phyloP scores from a whole-genome alignment of 2,888 invertebrate genomes.

The Torymus tubicola region DNA sequence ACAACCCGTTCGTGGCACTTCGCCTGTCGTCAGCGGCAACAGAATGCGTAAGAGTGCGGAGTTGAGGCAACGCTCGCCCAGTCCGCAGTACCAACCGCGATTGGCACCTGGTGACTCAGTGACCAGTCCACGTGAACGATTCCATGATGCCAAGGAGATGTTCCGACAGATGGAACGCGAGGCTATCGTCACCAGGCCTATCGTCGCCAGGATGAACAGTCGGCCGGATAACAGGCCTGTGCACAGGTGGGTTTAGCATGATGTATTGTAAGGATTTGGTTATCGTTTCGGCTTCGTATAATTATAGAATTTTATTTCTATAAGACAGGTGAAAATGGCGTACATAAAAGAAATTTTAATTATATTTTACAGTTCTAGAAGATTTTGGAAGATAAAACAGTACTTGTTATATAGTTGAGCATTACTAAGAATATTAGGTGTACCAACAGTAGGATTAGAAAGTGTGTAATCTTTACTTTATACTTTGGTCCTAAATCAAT shows the following conservation, averaged over 20 bases:
- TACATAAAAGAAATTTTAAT: too few species aligned
- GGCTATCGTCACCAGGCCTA: conserved; percentile 65
- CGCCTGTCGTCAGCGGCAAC: conserved; percentile 65
- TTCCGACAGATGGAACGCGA: conserved; percentile 88
- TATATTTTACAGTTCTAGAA: too few species aligned
- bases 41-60: conserved; percentile 78
- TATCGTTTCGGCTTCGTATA: too few species aligned
- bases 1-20: conserved; percentile 67
- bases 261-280: too few species aligned
- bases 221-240: conserved; percentile 34
- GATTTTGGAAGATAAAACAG: too few species aligned
- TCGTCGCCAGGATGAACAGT: conserved; percentile 66
- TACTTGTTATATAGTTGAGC: too few species aligned
- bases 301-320: too few species aligned
- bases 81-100: conserved; percentile 76
- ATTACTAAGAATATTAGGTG: too few species aligned
- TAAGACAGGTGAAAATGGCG: too few species aligned
- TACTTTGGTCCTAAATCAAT: too few species aligned
- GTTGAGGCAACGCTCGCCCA: conserved; percentile 75
- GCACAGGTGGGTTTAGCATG: conserved; percentile 52
- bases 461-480: too few species aligned
- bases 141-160: conserved; percentile 91
- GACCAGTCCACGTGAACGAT: conserved; percentile 84
- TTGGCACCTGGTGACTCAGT: conserved; percentile 73
- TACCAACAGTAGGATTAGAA: too few species aligned